Evolutionary conservation across 2,797 vertebrate genomes (phyloP).

Genomic region (Zalophus californianus): DNA sequence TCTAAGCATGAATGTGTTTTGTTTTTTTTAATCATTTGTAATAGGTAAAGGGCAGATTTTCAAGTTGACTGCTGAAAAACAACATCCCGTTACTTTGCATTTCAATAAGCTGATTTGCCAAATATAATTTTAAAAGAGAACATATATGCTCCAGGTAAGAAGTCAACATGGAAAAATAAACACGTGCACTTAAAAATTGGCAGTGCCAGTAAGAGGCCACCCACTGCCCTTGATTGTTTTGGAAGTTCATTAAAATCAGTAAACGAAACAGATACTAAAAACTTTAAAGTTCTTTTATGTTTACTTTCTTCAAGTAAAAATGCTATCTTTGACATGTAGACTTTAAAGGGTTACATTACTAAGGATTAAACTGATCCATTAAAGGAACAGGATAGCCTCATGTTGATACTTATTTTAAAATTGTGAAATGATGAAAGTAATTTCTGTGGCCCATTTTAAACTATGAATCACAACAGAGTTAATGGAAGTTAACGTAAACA

Average conservation of each 20-base stretch:
- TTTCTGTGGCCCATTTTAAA: conserved; percentile 86
- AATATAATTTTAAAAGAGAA: conserved; percentile 53
- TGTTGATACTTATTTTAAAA: conserved; percentile 86
- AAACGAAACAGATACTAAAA: conserved; percentile 79
- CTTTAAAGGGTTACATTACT: conserved; percentile 86
- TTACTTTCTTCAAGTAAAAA: conserved; percentile 79
- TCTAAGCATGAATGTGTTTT: conserved; percentile 15
- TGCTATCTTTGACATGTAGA: conserved; percentile 86
- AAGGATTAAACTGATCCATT: conserved; percentile 88
- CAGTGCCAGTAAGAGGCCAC: conserved; percentile 70
- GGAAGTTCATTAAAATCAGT: conserved; percentile 78
- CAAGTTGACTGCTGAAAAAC: conserved; percentile 52
- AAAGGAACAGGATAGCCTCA: conserved; percentile 82
- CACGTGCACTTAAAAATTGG: conserved; percentile 40
- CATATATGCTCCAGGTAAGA: conserved; percentile 53
- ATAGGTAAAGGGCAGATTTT: conserved; percentile 66
- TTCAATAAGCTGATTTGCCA: conserved; percentile 53
- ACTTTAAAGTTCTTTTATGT: conserved; percentile 76
- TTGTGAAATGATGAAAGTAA: conserved; percentile 86
- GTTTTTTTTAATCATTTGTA: conserved; percentile 71
- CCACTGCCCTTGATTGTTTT: conserved; percentile 65
- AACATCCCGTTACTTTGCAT: conserved; percentile 29
- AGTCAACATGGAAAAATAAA: conserved; percentile 60
- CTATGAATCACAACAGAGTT: conserved; percentile 86
- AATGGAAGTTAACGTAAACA: conserved; percentile 90